Evolutionary conservation across 2,113 vertebrate species (phyloP).

Genomic region (Mobula hypostoma): DNA sequence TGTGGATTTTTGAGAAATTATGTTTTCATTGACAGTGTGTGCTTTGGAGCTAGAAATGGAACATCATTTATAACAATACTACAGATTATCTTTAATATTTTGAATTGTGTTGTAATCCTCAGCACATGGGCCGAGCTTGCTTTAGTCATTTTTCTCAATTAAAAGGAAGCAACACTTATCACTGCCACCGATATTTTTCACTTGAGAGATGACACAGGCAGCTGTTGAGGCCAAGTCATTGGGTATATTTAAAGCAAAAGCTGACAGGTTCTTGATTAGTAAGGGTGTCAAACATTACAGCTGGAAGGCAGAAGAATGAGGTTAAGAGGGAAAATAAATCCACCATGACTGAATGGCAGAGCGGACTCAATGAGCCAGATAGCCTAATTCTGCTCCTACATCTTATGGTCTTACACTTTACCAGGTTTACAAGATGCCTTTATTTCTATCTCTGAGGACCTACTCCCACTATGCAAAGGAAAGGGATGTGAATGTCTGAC

Average conservation of each 20-base stretch:
- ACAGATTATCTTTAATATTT: neutral
- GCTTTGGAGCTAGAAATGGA: neutral
- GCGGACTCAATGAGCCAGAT: no score
- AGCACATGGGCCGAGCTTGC: neutral
- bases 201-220: no score
- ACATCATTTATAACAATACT: neutral
- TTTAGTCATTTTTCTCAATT: neutral
- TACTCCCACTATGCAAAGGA: neutral
- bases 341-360: no score
- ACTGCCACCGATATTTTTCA: neutral
- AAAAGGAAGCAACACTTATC: neutral
- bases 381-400: no score
- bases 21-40: neutral
- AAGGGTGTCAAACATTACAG: no score
- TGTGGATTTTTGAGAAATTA: slow-evolving; percentile 11
- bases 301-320: no score
- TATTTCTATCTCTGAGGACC: neutral
- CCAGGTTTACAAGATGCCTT: neutral
- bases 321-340: no score
- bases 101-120: neutral
- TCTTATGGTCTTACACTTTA: neutral
- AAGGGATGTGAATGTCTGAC: neutral
- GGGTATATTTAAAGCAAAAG: no score
- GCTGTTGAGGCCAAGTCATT: no score
- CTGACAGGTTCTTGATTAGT: no score